phyloP scores from a whole-genome alignment of 1,140 invertebrate genomes.

The Monomorium pharaonis region DNA sequence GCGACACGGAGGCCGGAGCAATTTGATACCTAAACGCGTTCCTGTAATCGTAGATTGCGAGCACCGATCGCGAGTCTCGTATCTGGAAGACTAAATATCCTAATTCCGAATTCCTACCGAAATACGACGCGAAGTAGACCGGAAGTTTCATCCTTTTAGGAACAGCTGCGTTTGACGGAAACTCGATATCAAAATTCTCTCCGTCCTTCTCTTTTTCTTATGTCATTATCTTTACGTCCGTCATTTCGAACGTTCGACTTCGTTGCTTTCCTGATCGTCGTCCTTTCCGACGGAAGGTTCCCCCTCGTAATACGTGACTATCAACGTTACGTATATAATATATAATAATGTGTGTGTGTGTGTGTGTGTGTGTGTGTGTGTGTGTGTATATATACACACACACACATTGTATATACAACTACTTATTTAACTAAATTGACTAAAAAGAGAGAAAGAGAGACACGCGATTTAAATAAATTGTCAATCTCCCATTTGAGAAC shows the following conservation, averaged over 20 bases:
- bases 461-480: conserved; percentile 23
- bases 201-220: neutral
- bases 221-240: conserved; percentile 42
- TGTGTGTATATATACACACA: neutral
- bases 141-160: conserved; percentile 22
- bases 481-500: neutral
- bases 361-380: too few species aligned
- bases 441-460: neutral
- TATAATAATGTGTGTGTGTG: too few species aligned
- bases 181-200: conserved; percentile 46
- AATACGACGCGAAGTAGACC: conserved; percentile 12
- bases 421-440: conserved; percentile 8
- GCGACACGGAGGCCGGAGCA: too few species aligned
- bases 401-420: neutral
- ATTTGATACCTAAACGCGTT: neutral
- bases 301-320: neutral
- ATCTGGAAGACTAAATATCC: conserved; percentile 11
- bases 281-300: neutral
- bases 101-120: neutral
- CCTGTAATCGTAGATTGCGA: neutral
- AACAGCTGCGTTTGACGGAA: conserved; percentile 41
- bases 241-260: conserved; percentile 13
- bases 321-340: too few species aligned
- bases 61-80: neutral
- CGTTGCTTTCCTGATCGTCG: neutral